A percentile compares a stretch with the other conserved stretches of the same genome.
These are phyloP conservation scores for Brenthis hecate DNA, from an alignment of 2,888 invertebrate species.

Conservation along the genomic window DNA sequence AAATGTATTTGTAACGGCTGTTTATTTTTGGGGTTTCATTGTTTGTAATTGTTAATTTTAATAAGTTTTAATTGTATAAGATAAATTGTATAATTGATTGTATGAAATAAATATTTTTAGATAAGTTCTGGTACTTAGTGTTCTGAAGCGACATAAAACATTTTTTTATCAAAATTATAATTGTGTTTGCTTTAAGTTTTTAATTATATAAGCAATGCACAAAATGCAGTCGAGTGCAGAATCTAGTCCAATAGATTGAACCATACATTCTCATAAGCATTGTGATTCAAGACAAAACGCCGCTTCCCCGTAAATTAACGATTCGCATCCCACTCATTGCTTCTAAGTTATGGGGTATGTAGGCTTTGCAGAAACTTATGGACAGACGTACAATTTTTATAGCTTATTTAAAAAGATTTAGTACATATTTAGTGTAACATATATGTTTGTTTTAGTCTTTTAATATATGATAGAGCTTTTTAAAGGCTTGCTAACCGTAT, in stretches of 20 bases:
- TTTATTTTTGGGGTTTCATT: neutral
- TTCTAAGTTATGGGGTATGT: slow-evolving; percentile 10
- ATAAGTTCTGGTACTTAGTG: no score
- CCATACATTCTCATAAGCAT: slow-evolving; percentile 19
- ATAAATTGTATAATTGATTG: no score
- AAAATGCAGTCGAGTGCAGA: slow-evolving; percentile 2
- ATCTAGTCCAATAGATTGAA: slow-evolving; percentile 6
- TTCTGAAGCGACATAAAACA: no score
- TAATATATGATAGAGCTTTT: slow-evolving; percentile 2
- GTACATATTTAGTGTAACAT: slow-evolving; percentile 3
- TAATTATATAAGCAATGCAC: neutral
- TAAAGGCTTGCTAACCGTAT: neutral
- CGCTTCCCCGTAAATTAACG: slow-evolving; percentile 20
- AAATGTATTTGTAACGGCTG: slow-evolving; percentile 18
- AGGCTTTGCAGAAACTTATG: slow-evolving; percentile 17
- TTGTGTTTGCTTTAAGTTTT: no score
- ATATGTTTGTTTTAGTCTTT: neutral
- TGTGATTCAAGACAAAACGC: slow-evolving; percentile 22
- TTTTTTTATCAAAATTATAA: no score
- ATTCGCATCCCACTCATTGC: slow-evolving; percentile 23
- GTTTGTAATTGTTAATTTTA: neutral
- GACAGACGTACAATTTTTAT: slow-evolving; percentile 13
- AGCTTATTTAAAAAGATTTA: slow-evolving; percentile 21
- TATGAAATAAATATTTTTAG: no score
- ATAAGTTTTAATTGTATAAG: no score